Percentiles rank a stretch among this genome's conserved stretches.
phyloP scores from a whole-genome alignment of 2,113 vertebrate genomes.

The Calypte anna region DNA sequence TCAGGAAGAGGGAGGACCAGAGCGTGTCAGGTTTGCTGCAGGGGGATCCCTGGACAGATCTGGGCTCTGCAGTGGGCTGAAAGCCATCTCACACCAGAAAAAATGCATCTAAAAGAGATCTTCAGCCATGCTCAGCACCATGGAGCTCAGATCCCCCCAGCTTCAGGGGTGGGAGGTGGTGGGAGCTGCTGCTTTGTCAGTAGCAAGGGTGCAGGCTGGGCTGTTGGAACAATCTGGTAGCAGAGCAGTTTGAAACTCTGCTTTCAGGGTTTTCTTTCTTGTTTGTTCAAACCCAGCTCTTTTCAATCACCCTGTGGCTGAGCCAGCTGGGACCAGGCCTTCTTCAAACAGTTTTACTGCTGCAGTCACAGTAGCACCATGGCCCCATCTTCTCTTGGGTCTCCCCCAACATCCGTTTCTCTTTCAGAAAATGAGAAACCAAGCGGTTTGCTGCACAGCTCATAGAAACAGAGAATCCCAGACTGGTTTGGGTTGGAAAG shows the following conservation, averaged over 20 bases:
- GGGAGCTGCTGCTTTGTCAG: not conserved
- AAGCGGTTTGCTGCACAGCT: accelerated
- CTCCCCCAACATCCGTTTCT: not conserved
- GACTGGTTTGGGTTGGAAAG: too few relatives aligned
- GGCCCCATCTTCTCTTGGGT: not conserved
- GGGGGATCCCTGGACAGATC: accelerated
- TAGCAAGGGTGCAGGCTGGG: not conserved
- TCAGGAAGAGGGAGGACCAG: not conserved
- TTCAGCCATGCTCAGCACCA: accelerated
- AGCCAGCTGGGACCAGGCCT: not conserved
- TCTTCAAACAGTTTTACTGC: not conserved
- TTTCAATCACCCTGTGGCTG: not conserved
- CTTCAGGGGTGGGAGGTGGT: not conserved
- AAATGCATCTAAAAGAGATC: not conserved
- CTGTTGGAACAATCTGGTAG: accelerated
- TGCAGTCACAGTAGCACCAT: not conserved
- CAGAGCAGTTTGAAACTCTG: not conserved
- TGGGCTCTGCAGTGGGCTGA: not conserved
- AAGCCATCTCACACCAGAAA: not conserved
- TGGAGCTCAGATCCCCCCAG: not conserved
- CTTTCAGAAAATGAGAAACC: not conserved
- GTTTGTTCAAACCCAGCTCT: not conserved
- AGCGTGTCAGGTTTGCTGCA: not conserved
- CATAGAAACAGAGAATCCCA: too few relatives aligned
- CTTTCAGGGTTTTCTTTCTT: not conserved